Conservation (phyloP, 1,140 invertebrate species). For the Drosophila seguyi region DNA sequence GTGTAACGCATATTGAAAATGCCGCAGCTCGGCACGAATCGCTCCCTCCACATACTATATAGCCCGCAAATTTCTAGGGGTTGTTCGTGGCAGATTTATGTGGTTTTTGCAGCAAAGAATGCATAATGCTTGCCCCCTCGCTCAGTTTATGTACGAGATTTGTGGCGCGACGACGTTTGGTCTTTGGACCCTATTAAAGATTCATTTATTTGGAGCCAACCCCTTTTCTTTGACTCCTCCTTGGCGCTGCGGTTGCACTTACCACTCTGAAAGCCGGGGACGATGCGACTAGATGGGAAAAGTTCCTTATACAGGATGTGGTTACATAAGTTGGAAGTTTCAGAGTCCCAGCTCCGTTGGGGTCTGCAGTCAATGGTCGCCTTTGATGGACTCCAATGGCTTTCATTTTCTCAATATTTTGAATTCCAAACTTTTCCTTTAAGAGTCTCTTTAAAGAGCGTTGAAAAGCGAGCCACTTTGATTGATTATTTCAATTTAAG, state of each 20-base stretch:
- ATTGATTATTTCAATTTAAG: conserved; percentile 75
- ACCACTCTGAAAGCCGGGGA: conserved; percentile 11
- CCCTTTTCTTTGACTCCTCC: conserved; percentile 42
- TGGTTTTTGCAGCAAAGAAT: conserved; percentile 82
- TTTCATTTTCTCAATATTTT: conserved; percentile 3
- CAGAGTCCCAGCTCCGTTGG: conserved; percentile 8
- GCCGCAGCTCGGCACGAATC: conserved; percentile 66
- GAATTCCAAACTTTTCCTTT: conserved; percentile 9
- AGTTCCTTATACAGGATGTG: conserved; percentile 55
- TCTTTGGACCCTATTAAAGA: conserved; percentile 75
- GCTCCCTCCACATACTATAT: conserved; percentile 10
- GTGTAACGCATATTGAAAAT: conserved; percentile 80
- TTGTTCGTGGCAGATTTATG: conserved; percentile 75
- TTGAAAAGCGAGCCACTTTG: conserved; percentile 30
- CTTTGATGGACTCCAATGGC: conserved; percentile 36
- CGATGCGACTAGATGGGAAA: conserved; percentile 43
- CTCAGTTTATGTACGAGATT: conserved; percentile 72
- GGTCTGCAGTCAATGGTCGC: conserved; percentile 21
- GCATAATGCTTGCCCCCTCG: conserved; percentile 68
- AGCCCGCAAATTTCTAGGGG: conserved; percentile 30
- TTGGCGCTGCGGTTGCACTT: conserved; percentile 59
- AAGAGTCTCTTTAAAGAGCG: conserved; percentile 8
- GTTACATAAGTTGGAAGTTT: conserved; percentile 34
- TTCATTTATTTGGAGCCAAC: conserved; percentile 68
- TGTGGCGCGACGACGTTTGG: conserved; percentile 61